Evolutionary conservation across 2,888 invertebrate genomes (phyloP).

Genomic region (Acleris literana): DNA sequence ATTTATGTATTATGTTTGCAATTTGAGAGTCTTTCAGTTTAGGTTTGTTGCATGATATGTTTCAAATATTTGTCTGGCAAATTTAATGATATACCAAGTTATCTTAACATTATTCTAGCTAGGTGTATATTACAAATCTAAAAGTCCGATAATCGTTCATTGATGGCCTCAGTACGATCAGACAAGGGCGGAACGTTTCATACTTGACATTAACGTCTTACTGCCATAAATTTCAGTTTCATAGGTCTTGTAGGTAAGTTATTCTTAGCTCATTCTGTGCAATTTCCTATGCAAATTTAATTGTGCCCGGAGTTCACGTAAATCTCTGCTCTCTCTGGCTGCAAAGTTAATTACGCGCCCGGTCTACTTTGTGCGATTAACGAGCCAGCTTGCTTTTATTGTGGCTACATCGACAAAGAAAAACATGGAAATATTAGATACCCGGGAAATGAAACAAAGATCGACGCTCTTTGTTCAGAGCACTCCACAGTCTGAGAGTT

Average conservation of each 20-base stretch:
- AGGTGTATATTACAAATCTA: too few relatives aligned
- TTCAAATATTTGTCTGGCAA: too few relatives aligned
- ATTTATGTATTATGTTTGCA: background rate
- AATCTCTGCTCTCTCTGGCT: constrained; percentile 75
- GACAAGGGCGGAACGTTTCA: background rate
- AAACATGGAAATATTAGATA: constrained; percentile 43
- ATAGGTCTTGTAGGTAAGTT: constrained; percentile 60
- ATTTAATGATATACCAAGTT: too few relatives aligned
- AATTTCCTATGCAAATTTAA: constrained; percentile 84
- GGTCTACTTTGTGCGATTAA: constrained; percentile 74
- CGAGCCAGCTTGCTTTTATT: constrained; percentile 73
- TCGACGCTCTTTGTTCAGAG: constrained; percentile 19
- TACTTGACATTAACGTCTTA: constrained; percentile 1
- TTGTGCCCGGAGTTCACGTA: constrained; percentile 80
- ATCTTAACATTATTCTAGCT: too few relatives aligned
- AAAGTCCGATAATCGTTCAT: too few relatives aligned
- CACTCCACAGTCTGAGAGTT: background rate
- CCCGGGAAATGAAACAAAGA: constrained; percentile 23
- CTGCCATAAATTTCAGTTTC: constrained; percentile 71
- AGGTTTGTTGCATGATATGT: too few relatives aligned
- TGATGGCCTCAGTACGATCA: background rate
- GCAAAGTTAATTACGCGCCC: constrained; percentile 80
- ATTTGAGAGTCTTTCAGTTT: too few relatives aligned
- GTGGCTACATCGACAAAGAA: constrained; percentile 75
- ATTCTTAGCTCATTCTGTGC: constrained; percentile 78